Conservation (phyloP, 2,797 vertebrate genomes). For the Gadopsis bispinosus region DNA sequence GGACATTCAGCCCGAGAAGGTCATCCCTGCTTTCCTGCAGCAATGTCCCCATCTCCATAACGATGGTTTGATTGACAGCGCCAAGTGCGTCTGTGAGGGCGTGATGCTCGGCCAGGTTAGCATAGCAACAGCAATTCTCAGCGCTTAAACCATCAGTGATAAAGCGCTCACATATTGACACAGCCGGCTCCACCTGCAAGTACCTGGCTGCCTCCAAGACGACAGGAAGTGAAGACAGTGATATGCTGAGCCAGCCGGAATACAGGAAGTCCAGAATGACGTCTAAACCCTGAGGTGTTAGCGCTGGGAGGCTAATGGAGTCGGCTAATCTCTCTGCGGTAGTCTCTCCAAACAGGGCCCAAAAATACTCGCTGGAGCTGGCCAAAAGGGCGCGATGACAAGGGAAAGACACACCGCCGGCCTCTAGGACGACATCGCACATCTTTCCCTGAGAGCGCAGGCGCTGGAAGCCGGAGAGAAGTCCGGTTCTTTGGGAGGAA, state of each 20-base stretch:
- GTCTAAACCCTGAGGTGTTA: conserved; percentile 89
- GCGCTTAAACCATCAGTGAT: conserved; percentile 86
- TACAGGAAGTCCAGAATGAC: conserved; percentile 95
- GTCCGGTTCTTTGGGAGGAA: conserved; percentile 86
- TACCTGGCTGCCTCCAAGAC: conserved; percentile 93
- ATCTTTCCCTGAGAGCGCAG: conserved; percentile 89
- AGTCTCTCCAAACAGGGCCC: conserved; percentile 93
- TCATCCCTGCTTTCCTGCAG: conserved; percentile 67
- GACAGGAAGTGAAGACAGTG: conserved; percentile 86
- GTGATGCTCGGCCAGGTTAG: conserved; percentile 90
- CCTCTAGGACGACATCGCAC: conserved; percentile 92
- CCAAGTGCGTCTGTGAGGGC: conserved; percentile 83
- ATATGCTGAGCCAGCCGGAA: conserved; percentile 92
- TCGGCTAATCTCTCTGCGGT: conserved; percentile 87
- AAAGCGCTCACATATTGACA: conserved; percentile 90
- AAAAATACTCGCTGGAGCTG: conserved; percentile 95
- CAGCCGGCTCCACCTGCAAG: conserved; percentile 91
- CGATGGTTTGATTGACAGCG: conserved; percentile 86
- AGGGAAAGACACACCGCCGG: conserved; percentile 89
- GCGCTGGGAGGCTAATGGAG: conserved; percentile 86
- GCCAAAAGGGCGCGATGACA: conserved; percentile 94
- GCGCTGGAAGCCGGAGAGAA: conserved; percentile 91
- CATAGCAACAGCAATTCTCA: conserved; percentile 90
- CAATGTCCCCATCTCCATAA: conserved; percentile 84
- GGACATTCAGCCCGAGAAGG: conserved; percentile 87